Evolutionary conservation across 2,113 vertebrate genomes (phyloP), one percentile per base, ranked within the genome.

Genomic region (Sterrhoptilus dennistouni): DNA sequence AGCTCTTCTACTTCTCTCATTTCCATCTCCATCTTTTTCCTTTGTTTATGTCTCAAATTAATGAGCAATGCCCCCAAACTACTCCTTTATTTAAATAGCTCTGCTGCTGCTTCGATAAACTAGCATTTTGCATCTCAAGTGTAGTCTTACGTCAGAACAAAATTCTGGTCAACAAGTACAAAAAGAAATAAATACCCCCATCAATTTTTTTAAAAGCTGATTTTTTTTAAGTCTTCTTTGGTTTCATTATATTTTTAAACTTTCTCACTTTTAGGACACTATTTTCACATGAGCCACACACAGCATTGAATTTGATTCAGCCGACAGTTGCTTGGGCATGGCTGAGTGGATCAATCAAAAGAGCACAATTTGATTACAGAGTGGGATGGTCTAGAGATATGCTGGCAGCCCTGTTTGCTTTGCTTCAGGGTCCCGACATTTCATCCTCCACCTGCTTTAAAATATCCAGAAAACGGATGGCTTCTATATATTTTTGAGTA

Each of bases 281-380:
- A 5, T 72, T 93, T 95, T 76, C 61, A 69, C 8, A 52, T 63
- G 82, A 85, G 45, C 21, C 57, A 56, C 60, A 78, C n/a, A 22
- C 7, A 75, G 44, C 24, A n/a, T 59, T 36, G 72, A 69, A 66
- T 79, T 87, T 38, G 29, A 82, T 82, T 75, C 44, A 85, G 40
- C 61, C 71, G 77, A 70, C 47, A 47, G 65, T 47, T 66, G 49
- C 35, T 84, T 83, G 92, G 80, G 52, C 64, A 87, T 78, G 72
- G 92, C 72, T 89, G 81, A 78, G 49, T 24, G 49, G 60, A 89
- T 94, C 81, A 71, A 84, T 78, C 64, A 70, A 75, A 93, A 84
- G 33, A 87, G 13, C 56, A 64, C 0, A 1, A 82, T 83, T 68
- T 81, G 52, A 76, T 95, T 57, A 40, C 47, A 33, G 11, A 77